Evolutionary conservation across 2,797 vertebrate genomes (phyloP).

Genomic region (Trachops cirrhosus): DNA sequence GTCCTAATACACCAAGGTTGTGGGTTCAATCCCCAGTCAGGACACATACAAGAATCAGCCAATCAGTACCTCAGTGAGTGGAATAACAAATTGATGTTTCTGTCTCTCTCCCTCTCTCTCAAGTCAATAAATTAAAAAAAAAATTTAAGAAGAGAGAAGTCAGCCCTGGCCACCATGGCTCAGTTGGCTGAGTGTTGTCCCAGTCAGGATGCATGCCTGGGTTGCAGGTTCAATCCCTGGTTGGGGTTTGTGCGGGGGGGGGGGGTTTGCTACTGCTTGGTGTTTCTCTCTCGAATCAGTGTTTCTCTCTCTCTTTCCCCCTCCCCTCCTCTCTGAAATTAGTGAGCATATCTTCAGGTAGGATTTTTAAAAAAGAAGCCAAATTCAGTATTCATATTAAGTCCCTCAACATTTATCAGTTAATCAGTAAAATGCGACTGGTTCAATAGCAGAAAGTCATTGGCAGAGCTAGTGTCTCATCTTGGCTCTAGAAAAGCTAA

Average conservation of each 20-base stretch:
- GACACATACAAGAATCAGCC: no score
- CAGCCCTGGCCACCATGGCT: not conserved
- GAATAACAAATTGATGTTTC: no score
- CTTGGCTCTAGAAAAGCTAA: slow-evolving; percentile 12
- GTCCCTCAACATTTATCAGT: not conserved
- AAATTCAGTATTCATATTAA: slow-evolving; percentile 21
- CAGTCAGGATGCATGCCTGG: not conserved
- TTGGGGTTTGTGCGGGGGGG: not conserved
- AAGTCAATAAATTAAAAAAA: no score
- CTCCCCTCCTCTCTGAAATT: not conserved
- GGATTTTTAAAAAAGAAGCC: not conserved
- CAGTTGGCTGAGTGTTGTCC: not conserved
- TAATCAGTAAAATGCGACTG: not conserved
- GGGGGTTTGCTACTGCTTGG: no score
- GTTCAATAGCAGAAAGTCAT: not conserved
- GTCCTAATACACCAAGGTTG: no score
- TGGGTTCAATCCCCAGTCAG: no score
- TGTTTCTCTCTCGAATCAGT: not conserved
- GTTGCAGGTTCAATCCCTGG: not conserved
- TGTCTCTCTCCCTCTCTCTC: no score
- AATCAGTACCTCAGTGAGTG: no score
- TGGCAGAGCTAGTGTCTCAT: not conserved
- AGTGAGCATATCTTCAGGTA: not conserved
- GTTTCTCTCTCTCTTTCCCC: not conserved
- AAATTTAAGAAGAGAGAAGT: no score